Conservation (phyloP, 92 coral and sea anemone species). For the Zoanthus sansibaricus region DNA sequence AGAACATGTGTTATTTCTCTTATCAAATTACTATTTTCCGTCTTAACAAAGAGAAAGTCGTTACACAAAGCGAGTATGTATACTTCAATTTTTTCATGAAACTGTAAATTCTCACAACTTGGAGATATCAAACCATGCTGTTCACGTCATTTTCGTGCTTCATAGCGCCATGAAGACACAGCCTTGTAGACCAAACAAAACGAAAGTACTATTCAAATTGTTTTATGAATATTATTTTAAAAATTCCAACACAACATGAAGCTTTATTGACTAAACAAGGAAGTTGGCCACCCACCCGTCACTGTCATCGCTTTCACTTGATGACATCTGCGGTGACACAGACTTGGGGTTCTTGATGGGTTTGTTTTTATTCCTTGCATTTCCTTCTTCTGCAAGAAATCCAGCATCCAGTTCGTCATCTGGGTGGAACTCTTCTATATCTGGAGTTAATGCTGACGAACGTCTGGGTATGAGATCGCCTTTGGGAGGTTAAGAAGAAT, state of each 20-base stretch:
- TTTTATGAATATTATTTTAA: not conserved
- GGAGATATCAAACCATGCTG: too few species aligned
- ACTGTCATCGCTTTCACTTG: slow-evolving; percentile 81
- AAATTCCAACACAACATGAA: not conserved
- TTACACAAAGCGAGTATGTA: too few species aligned
- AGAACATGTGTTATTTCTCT: too few species aligned
- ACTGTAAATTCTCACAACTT: too few species aligned
- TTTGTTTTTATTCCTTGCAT: slow-evolving; percentile 51
- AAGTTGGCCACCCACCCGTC: slow-evolving; percentile 65
- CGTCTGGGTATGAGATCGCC: slow-evolving; percentile 47
- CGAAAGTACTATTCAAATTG: too few species aligned
- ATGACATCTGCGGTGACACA: slow-evolving; percentile 42
- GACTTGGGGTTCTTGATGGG: slow-evolving; percentile 50
- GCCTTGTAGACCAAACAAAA: too few species aligned
- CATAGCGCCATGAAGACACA: too few species aligned
- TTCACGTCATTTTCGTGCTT: too few species aligned
- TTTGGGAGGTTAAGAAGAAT: not conserved
- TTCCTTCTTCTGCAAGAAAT: slow-evolving; percentile 80
- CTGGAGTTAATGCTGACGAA: slow-evolving; percentile 41
- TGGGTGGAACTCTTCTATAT: slow-evolving; percentile 91
- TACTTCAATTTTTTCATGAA: too few species aligned
- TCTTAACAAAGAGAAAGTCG: too few species aligned
- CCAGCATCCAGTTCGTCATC: slow-evolving; percentile 91
- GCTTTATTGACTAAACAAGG: too few species aligned
- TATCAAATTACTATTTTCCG: too few species aligned